These are phyloP conservation scores for Lamproptera curius DNA, from an alignment of 2,888 invertebrate genomes.

Conservation along the genomic window DNA sequence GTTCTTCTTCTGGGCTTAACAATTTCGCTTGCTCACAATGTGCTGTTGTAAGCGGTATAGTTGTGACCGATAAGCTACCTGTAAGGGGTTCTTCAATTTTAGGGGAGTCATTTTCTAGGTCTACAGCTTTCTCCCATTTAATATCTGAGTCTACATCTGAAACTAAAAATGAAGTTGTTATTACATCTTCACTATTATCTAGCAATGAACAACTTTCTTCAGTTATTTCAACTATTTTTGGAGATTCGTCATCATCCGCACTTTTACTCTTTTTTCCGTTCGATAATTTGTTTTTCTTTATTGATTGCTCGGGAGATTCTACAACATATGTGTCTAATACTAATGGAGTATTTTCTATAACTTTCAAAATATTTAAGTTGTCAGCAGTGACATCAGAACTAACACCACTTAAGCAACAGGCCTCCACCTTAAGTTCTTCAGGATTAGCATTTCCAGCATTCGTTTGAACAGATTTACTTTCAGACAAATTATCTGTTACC, in stretches of 20 bases:
- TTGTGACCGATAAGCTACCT: slow-evolving; percentile 56
- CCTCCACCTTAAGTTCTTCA: background rate
- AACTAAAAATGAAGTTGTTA: slow-evolving; percentile 67
- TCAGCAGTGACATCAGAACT: background rate
- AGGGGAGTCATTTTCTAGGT: slow-evolving; percentile 39
- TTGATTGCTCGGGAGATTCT: slow-evolving; percentile 62
- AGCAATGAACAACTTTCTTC: slow-evolving; percentile 39
- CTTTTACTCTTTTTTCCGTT: slow-evolving; percentile 65
- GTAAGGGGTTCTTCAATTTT: slow-evolving; percentile 44
- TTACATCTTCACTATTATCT: slow-evolving; percentile 43
- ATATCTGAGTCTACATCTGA: slow-evolving; percentile 82
- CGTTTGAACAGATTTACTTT: background rate
- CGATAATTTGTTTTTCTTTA: slow-evolving; percentile 50
- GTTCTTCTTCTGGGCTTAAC: slow-evolving; percentile 78
- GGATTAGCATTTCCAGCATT: background rate
- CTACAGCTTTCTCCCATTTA: slow-evolving; percentile 76
- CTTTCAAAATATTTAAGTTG: background rate
- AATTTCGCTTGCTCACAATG: slow-evolving; percentile 57
- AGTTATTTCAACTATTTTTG: slow-evolving; percentile 63
- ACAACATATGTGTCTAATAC: slow-evolving; percentile 46
- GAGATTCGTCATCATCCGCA: slow-evolving; percentile 64
- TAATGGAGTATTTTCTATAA: background rate
- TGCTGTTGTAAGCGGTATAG: slow-evolving; percentile 62
- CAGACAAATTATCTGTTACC: slow-evolving; percentile 12
- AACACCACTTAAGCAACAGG: background rate